Evolutionary conservation across 2,113 vertebrate species (phyloP), one percentile per base, ranked within the genome.

Genomic region (Bagarius yarrelli): DNA sequence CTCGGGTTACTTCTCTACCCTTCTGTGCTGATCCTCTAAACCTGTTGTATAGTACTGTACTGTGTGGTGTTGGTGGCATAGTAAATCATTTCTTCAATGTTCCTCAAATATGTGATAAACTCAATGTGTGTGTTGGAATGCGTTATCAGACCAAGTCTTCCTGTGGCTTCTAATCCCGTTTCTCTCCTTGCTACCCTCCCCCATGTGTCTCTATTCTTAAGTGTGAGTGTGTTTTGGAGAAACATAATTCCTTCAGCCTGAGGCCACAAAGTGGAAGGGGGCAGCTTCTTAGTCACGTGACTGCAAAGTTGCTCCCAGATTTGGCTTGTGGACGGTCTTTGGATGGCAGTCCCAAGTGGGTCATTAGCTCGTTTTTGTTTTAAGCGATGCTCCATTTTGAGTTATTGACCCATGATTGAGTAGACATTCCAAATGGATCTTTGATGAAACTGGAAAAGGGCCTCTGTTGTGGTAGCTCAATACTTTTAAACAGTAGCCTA

Each of bases 91-190:
- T 79, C 60, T 50, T 52, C 61, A 66, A 25, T 25, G 44, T 32
- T 74, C 16, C 44, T 76, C 61, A 77, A 50, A 60, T 64, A 19
- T 56, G 36, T 50, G 52, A 27, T 72, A 27, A 63, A 14, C 25
- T 12, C 9, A 16, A 57, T 75, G 67, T 83, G 78, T 81, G 82
- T 81, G 79, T 30, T 79, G 77, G 84, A 85, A 85, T 85, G 84
- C 71, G 81, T 85, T 83, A 85, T 85, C 84, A 81, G 82, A 83
- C 82, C 85, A 79, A 78, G 85, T 79, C 82, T 86, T 83, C 85
- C 85, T 85, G 76, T 83, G 82, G 79, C 83, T 79, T 57, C 76
- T 86, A 83, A 85, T 83, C 78, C 81, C 79, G 52, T 72, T 70
- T 67, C 56, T 67, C 64, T 56, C 72, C 67, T 72, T 52, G 36